A percentile compares a stretch with the other conserved stretches of the same genome.
Evolutionary conservation across 2,113 vertebrate genomes (phyloP).

Genomic region (Misgurnus anguillicaudatus): DNA sequence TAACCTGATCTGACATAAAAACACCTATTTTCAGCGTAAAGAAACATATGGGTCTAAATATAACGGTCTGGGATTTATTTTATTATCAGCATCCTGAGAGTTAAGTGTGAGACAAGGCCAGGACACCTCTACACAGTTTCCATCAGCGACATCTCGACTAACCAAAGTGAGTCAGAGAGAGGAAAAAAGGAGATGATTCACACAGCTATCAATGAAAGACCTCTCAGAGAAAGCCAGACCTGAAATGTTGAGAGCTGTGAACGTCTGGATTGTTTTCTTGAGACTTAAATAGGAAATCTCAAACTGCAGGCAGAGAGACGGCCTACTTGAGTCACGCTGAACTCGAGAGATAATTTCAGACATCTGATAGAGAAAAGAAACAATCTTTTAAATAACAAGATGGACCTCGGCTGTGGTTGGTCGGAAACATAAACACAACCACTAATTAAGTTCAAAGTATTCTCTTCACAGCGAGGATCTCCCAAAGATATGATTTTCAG

Average conservation of each 20-base stretch:
- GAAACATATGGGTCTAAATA: neutral
- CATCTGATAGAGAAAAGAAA: neutral
- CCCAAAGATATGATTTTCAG: too few relatives aligned
- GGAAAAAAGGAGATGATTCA: constrained; percentile 26
- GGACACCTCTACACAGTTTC: constrained; percentile 12
- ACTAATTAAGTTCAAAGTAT: too few relatives aligned
- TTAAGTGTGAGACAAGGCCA: neutral
- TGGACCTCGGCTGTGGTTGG: neutral
- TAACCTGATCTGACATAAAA: constrained; percentile 42
- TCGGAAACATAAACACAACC: neutral
- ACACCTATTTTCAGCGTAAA: neutral
- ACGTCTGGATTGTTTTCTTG: constrained; percentile 11
- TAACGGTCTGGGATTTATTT: constrained; percentile 23
- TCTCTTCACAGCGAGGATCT: too few relatives aligned
- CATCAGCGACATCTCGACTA: constrained; percentile 23
- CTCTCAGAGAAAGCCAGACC: neutral
- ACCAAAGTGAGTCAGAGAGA: constrained; percentile 35
- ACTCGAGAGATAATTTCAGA: neutral
- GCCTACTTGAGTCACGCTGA: neutral
- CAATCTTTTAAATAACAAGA: neutral
- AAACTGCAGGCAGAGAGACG: neutral
- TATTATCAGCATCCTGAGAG: constrained; percentile 2
- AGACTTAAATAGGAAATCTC: constrained; percentile 21
- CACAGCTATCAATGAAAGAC: constrained; percentile 19
- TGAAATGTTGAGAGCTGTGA: neutral